Base-by-base conservation (phyloP, 2,888 invertebrate species). In the Conistra vaccinii region DNA sequence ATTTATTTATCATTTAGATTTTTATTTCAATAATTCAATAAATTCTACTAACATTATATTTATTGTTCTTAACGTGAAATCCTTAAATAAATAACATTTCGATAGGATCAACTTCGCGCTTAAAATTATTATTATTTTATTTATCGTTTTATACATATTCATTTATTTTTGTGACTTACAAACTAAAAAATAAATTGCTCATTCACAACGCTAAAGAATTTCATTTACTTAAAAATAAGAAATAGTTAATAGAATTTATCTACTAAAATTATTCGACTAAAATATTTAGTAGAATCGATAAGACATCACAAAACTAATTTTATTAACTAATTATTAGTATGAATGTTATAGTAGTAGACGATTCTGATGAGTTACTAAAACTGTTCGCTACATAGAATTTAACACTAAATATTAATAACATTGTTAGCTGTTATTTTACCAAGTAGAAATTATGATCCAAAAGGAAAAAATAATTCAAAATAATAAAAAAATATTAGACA, bases 21-120 rank as follows among this genome's bases (percentile, higher is more conserved):
- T 91, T 91, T 90, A 91, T 90, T 92, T 91, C 83, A 91, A 92
- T 93, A 89, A 73, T 87, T 91, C 92, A 90, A 92, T 93, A 93
- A 89, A 89, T 90, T 92, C 91, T 91, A 91, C 91, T 91, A 92
- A 91, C 87, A 90, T 84, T 81, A 71, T 60, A 78, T 84, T 83
- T 87, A 85, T 89, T 89, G 85, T 90, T 90, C 87, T 84, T 71
- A 86, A 81, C 80, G 71, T 81, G 79, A 83, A 78, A 75, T 88
- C 76, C 80, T 86, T 89, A 90, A 87, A 89, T 91, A 90, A 90
- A 90, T 90, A 91, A 91, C 90, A 89, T 84, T 90, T 89, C 80
- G 75, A 88, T 90, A 91, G 88, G 88, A 86, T 89, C 83, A 85
- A 85, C 85, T 88, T 84, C 88, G 81, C 80, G 68, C 81, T 87